Conservation (phyloP, 1,140 invertebrate genomes). For the Drosophila mojavensis region DNA sequence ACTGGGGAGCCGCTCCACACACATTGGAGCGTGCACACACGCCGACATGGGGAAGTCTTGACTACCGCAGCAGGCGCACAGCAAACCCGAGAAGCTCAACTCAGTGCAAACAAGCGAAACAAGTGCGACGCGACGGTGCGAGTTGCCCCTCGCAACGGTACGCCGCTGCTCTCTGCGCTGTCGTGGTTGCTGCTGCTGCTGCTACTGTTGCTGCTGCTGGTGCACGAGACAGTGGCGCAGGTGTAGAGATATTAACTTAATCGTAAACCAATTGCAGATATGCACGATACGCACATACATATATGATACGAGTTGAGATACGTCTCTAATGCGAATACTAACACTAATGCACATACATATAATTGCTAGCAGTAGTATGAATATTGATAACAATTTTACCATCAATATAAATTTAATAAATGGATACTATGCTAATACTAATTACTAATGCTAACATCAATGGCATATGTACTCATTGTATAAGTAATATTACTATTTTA, state of each 20-base stretch:
- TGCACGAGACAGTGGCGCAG: slow-evolving; percentile 1
- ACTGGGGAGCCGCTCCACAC: slow-evolving; percentile 43
- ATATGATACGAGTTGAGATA: too few species aligned
- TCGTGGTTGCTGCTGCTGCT: neutral
- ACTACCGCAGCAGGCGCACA: slow-evolving; percentile 71
- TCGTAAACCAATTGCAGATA: too few species aligned
- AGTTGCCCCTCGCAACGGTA: slow-evolving; percentile 11
- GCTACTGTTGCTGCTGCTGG: neutral
- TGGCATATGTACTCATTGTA: too few species aligned
- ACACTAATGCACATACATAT: too few species aligned
- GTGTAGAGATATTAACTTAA: neutral
- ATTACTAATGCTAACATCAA: too few species aligned
- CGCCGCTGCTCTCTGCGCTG: neutral
- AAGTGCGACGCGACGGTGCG: slow-evolving; percentile 1
- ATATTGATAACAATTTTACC: too few species aligned
- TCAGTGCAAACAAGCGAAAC: neutral
- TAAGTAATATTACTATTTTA: too few species aligned
- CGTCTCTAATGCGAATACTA: too few species aligned
- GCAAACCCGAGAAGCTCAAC: neutral
- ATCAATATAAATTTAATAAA: too few species aligned
- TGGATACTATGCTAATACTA: too few species aligned
- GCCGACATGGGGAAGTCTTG: slow-evolving; percentile 83
- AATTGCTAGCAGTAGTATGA: too few species aligned
- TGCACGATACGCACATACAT: too few species aligned
- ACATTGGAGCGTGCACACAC: slow-evolving; percentile 64